phyloP scores from a whole-genome alignment of 2,797 vertebrate genomes.

The Pygocentrus nattereri region DNA sequence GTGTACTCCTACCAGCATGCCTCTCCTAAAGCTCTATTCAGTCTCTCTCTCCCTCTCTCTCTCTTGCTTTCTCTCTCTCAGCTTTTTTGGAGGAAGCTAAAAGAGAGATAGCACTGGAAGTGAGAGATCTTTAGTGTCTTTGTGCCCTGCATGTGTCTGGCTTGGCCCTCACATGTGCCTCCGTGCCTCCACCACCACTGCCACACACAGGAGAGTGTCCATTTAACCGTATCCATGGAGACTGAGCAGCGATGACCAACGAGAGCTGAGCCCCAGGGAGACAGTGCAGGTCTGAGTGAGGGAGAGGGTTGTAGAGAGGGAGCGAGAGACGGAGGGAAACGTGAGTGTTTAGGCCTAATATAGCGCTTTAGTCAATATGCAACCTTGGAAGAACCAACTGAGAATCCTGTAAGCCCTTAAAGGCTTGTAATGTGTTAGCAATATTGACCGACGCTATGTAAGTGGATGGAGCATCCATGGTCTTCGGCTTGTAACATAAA shows the following conservation, averaged over 20 bases:
- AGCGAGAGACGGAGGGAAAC: slow-evolving; percentile 1
- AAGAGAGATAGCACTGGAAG: slow-evolving; percentile 49
- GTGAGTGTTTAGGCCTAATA: slow-evolving; percentile 25
- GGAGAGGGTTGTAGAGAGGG: neutral
- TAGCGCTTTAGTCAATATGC: slow-evolving; percentile 42
- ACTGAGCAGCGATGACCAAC: slow-evolving; percentile 62
- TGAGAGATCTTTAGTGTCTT: slow-evolving; percentile 65
- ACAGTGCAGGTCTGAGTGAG: slow-evolving; percentile 58
- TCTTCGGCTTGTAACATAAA: slow-evolving; percentile 9
- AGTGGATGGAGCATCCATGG: neutral
- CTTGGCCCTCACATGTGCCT: slow-evolving; percentile 69
- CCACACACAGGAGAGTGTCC: slow-evolving; percentile 52
- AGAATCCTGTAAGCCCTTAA: slow-evolving; percentile 14
- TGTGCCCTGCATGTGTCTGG: slow-evolving; percentile 65
- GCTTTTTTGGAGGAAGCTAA: slow-evolving; percentile 54
- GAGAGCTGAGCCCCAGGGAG: slow-evolving; percentile 63
- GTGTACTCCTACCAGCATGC: slow-evolving; percentile 44
- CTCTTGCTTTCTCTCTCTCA: slow-evolving; percentile 47
- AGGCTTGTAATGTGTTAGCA: slow-evolving; percentile 40
- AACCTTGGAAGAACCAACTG: slow-evolving; percentile 11
- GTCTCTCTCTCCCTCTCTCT: slow-evolving; percentile 41
- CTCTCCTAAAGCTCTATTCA: slow-evolving; percentile 57
- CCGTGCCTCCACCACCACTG: slow-evolving; percentile 66
- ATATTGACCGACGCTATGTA: slow-evolving; percentile 32
- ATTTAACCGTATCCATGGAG: slow-evolving; percentile 74